Evolutionary conservation across 2,113 vertebrate species (phyloP), one percentile per base, ranked within the genome.

Genomic region (Melozone crissalis): DNA sequence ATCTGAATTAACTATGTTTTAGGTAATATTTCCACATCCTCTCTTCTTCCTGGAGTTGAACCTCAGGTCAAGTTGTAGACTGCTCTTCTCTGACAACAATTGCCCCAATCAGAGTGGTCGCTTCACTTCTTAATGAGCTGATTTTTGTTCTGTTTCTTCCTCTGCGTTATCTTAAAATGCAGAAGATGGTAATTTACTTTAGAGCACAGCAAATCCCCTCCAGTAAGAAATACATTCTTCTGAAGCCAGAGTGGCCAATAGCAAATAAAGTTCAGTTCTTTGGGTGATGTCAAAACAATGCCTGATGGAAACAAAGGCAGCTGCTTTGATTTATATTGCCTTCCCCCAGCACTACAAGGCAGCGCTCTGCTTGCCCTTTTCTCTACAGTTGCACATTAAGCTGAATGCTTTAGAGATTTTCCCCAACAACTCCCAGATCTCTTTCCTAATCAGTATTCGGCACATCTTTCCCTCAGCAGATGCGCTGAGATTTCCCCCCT

Each of bases 401-500:
- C 90, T 89, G 94, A 96, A 95, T 94, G 95, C 97, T 97, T 97
- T 97, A 76, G 95, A 98, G 97, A 93, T 93, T 98, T 97, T 91
- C 92, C 86, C 27, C 92, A 94, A 97, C 96, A 98, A 96, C 96
- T 97, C 93, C 97, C 97, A 96, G 96, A 96, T 92, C 94, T 92
- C 97, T 93, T 84, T 92, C 90, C 97, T 97, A 49, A 97, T 97
- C 96, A 97, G 97, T 96, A 98, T 98, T 98, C 96, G 9, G 61
- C 93, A 88, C 95, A 93, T 96, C 97, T 95, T 97, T 67, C 72
- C 92, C 81, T 84, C 54, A 92, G 96, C 96, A 97, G 97, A 97
- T 97, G 93, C 89, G 94, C 86, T 57, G 54, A 57, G 61, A 44
- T 95, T 91, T 91, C 52, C 89, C 73, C 77, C 31, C 95, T 97